A percentile compares a stretch with the other conserved stretches of the same genome.
phyloP scores from a whole-genome alignment of 2,797 vertebrate genomes.

The Australoheros facetus region DNA sequence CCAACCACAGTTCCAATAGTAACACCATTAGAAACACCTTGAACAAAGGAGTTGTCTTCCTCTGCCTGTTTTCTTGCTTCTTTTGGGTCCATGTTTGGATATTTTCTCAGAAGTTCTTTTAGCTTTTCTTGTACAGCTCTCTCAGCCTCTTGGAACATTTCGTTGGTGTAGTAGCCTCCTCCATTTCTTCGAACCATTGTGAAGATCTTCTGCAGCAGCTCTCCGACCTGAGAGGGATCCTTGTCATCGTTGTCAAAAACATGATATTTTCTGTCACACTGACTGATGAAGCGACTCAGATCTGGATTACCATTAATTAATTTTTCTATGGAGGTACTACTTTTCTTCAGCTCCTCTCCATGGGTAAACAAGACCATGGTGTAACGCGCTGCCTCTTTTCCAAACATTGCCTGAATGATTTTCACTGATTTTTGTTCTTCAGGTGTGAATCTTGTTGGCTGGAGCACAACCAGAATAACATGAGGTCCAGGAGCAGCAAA shows the following conservation, averaged over 20 bases:
- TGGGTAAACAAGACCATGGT: not conserved
- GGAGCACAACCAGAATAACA: not conserved
- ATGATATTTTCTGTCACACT: not conserved
- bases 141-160: not conserved
- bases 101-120: not conserved
- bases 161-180: not conserved
- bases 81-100: not conserved
- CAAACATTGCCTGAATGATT: not conserved
- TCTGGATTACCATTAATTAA: not conserved
- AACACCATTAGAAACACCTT: not conserved
- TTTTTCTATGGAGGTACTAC: not conserved
- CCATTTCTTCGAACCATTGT: not conserved
- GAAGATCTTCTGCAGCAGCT: not conserved
- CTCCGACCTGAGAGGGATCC: not conserved
- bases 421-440: not conserved
- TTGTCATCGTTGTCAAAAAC: not conserved
- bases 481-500: not conserved
- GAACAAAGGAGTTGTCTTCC: not conserved
- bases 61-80: not conserved
- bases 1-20: not conserved
- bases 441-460: not conserved
- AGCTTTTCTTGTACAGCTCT: not conserved
- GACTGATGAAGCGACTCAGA: not conserved
- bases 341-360: not conserved
- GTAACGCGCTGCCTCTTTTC: not conserved